Evolutionary conservation across 1,140 invertebrate genomes (phyloP).

Genomic region (Pogonomyrmex californicus): DNA sequence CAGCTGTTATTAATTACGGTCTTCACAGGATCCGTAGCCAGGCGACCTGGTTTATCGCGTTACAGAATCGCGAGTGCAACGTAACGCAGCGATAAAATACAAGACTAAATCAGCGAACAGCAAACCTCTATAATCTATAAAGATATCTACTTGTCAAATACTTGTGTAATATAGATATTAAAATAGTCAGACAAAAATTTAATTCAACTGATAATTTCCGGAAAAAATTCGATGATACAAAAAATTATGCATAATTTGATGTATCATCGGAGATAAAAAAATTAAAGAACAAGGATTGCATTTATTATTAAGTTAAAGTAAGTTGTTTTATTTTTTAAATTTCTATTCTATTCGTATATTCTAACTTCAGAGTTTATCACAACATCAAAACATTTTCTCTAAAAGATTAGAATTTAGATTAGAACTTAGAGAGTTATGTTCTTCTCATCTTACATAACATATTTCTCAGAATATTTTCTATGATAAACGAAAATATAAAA

Average conservation of each 20-base stretch:
- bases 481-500: not conserved
- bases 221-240: not conserved
- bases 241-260: not conserved
- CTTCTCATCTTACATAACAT: not conserved
- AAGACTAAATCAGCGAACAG: conserved; percentile 2
- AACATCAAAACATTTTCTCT: not conserved
- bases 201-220: not conserved
- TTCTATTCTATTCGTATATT: not conserved
- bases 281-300: not conserved
- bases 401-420: too few species aligned
- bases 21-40: conserved; percentile 37
- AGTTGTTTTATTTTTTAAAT: not conserved
- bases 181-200: not conserved
- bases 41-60: conserved; percentile 36
- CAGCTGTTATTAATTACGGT: conserved; percentile 53
- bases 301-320: not conserved
- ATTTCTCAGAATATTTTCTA: not conserved
- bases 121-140: not conserved
- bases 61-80: conserved; percentile 31
- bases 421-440: not conserved
- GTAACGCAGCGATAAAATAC: not conserved
- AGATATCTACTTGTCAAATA: conserved; percentile 59
- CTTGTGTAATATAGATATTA: not conserved
- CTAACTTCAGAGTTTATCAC: not conserved
- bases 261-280: not conserved